Evolutionary conservation across 2,113 vertebrate genomes (phyloP), one percentile per base, ranked within the genome.

Genomic region (Tachuris rubrigastra): DNA sequence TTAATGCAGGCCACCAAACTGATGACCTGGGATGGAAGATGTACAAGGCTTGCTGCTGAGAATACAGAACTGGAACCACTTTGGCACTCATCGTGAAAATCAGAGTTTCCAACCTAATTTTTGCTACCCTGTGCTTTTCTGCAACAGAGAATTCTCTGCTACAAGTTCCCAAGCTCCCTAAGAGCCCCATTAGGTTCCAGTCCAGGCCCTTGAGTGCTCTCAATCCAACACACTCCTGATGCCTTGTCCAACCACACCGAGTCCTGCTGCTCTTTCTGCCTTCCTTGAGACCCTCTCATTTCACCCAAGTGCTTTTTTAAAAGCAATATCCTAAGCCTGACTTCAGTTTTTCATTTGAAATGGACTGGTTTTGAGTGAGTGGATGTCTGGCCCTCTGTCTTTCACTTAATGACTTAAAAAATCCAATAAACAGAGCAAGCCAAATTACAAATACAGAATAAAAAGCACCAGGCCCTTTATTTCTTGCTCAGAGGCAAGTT

Each of bases 401-500:
- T 89, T 78, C 66, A 56, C 80, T 75, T 94, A 85, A 92, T 79
- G 69, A 76, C 69, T 75, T 60, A 5, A 93, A 89, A 94, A 94
- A 89, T 89, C 73, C 84, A 95, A 92, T 84, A 86, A 90, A 72
- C 44, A 68, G 76, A 83, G 79, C 55, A 86, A 76, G 44, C 25
- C n/a, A 93, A 91, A 93, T 91, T 75, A 89, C 66, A 95, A 85
- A 91, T n/a, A 78, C 31, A 87, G 90, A 94, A 84, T 89, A 84
- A 80, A 78, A 89, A 79, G 80, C 39, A 82, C 31, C 50, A 79
- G 39, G 17, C 24, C 55, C 58, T 90, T 94, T 89, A 85, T 89
- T 95, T 93, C 80, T 90, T 89, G 72, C 92, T 96, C 88, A 82
- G 80, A 94, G 92, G 88, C 73, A 95, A 94, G 89, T 68, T 68